A percentile compares a stretch with the other conserved stretches of the same genome.
Conservation (phyloP, 2,888 invertebrate species). For the Acanthococcus lagerstroemiae region DNA sequence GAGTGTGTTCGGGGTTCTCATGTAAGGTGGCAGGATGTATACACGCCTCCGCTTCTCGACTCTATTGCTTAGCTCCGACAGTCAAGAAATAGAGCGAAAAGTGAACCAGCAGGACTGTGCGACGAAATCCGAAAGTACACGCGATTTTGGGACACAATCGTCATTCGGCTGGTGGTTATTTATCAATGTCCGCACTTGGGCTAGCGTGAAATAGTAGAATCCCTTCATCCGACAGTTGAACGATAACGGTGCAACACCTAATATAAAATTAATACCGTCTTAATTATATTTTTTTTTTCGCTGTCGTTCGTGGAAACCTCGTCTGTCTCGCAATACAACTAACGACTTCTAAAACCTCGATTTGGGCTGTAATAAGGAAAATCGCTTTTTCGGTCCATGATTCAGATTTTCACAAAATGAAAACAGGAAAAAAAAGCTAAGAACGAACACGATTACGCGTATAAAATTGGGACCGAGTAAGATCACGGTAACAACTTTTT, state of each 20-base stretch:
- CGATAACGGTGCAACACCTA: slow-evolving; percentile 1
- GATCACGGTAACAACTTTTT: no score
- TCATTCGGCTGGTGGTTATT: no score
- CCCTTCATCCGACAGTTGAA: slow-evolving; percentile 16
- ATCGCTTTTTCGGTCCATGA: background rate
- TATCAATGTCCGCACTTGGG: slow-evolving; percentile 24
- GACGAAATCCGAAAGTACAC: no score
- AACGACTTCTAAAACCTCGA: background rate
- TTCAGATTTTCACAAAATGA: background rate
- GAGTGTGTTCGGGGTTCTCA: no score
- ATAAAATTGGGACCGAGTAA: no score
- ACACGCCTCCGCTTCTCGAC: no score
- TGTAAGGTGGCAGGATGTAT: no score
- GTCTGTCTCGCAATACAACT: background rate
- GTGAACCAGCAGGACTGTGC: no score
- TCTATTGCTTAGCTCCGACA: no score
- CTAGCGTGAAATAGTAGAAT: slow-evolving; percentile 8
- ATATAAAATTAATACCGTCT: slow-evolving; percentile 22
- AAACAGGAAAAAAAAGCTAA: background rate
- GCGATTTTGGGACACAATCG: no score
- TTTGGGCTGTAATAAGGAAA: background rate
- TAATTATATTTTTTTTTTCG: slow-evolving; percentile 13
- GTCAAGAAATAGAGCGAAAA: no score
- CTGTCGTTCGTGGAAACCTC: background rate
- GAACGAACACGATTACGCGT: no score